phyloP scores from a whole-genome alignment of 2,888 invertebrate species.

The Agrotis puta region DNA sequence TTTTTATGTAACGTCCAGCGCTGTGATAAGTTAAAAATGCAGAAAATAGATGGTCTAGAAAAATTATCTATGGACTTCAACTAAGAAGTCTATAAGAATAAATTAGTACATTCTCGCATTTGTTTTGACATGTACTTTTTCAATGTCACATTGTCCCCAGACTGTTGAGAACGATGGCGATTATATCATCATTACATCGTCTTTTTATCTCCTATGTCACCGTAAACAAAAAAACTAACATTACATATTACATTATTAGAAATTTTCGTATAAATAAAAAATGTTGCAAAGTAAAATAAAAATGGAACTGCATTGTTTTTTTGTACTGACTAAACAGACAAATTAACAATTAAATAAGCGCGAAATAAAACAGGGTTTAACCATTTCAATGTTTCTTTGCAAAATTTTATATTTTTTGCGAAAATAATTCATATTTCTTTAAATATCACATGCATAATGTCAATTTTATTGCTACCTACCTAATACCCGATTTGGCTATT shows the following conservation, averaged over 20 bases:
- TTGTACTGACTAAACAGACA: constrained; percentile 15
- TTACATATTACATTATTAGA: constrained; percentile 19
- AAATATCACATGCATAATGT: constrained; percentile 60
- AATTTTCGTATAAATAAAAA: constrained; percentile 34
- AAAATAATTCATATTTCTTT: constrained; percentile 26
- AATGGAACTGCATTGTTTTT: constrained; percentile 1
- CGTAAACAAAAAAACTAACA: constrained; percentile 22
- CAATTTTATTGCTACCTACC: constrained; percentile 52
- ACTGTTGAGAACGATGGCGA: constrained; percentile 36
- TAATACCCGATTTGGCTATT: constrained; percentile 58
- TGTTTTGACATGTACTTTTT: constrained; percentile 23
- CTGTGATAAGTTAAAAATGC: constrained; percentile 38
- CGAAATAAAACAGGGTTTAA: constrained; percentile 13
- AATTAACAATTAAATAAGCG: constrained; percentile 8
- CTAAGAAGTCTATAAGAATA: constrained; percentile 11
- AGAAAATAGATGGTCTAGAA: constrained; percentile 35
- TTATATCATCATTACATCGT: constrained; percentile 15
- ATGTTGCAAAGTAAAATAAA: constrained; percentile 27
- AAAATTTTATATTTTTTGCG: constrained; percentile 38
- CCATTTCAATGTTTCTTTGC: constrained; percentile 34
- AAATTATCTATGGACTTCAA: constrained; percentile 15
- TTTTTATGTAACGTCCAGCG: constrained; percentile 44
- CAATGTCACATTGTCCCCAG: constrained; percentile 24
- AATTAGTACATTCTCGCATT: constrained; percentile 18
- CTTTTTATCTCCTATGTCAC: constrained; percentile 16